phyloP scores from a whole-genome alignment of 2,888 invertebrate genomes.

The Eilema depressum region DNA sequence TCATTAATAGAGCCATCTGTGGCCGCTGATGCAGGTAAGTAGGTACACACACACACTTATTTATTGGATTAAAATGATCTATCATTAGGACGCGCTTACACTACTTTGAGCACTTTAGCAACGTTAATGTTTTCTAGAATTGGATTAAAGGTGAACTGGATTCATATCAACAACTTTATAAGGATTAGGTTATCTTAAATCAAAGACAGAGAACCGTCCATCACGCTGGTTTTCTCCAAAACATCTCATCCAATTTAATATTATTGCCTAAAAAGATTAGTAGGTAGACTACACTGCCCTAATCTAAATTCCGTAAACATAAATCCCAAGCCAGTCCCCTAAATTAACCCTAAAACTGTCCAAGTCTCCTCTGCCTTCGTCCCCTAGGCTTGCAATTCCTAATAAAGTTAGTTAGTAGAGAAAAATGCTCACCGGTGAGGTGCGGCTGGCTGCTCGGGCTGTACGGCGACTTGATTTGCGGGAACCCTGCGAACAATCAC shows the following conservation, averaged over 20 bases:
- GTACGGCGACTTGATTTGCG: constrained; percentile 89
- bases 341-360: constrained; percentile 4
- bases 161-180: neutral
- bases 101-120: neutral
- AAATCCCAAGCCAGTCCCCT: neutral
- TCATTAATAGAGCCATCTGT: neutral
- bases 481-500: constrained; percentile 86
- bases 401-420: constrained; percentile 38
- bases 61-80: neutral
- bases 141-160: neutral
- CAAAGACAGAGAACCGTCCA: neutral
- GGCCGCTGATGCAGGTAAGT: neutral
- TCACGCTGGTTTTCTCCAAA: neutral
- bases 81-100: neutral
- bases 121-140: neutral
- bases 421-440: constrained; percentile 84
- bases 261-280: neutral
- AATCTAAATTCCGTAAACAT: neutral
- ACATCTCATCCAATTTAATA: neutral
- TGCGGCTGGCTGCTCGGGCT: constrained; percentile 88
- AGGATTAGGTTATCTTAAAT: neutral
- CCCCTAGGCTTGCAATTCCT: constrained; percentile 16
- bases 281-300: neutral
- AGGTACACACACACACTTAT: too few relatives aligned
- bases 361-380: neutral